Base-by-base conservation (phyloP, 2,888 invertebrate genomes). In the Acronicta psi region DNA sequence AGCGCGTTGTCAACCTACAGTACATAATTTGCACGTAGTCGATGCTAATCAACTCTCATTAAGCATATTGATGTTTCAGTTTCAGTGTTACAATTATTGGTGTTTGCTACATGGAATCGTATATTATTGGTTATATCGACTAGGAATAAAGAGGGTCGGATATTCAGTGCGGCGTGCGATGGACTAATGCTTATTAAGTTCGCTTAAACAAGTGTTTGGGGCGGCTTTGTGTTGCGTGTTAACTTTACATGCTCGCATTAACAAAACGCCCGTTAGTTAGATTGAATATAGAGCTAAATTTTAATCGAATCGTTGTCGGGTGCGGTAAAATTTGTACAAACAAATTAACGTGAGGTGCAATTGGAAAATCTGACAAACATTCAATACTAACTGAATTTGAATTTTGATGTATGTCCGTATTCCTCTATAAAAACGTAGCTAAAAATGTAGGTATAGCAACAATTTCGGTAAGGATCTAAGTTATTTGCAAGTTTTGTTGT, bases 321-420 rank as follows among this genome's bases (percentile, higher is more conserved):
- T 80, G 81, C 81, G 80, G 82, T 82, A 82, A 87, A 88, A 87
- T 88, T 86, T 86, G 86, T 81, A 77, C 90, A 91, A 90, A 90
- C 90, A 90, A 89, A 90, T 91, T 91, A 91, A 87, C 86, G 83
- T 80, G 85, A 87, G 86, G 86, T 86, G 84, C 84, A 82, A 89
- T 89, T 86, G 89, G 88, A 80, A 91, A 90, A 90, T 90, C 86
- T 90, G 85, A 87, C 88, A 87, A 87, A 84, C 84, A 79, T 80
- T 77, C 65, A 79, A 85, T 83, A 84, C 81, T 82, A 85, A 85
- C 82, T 82, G 75, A 72, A 81, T 87, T 86, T 86, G 81, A 82
- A 84, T 84, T 82, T 77, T 81, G 82, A 77, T 66, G 73, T 65
- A 34, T 45, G 45, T 46, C 41, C 14, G 16, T 64, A 45, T 59